A percentile compares a stretch with the other conserved stretches of the same genome.
Evolutionary conservation across 64 coral and sea anemone genomes (phyloP).

Genomic region (Catalaphyllia jardinei): DNA sequence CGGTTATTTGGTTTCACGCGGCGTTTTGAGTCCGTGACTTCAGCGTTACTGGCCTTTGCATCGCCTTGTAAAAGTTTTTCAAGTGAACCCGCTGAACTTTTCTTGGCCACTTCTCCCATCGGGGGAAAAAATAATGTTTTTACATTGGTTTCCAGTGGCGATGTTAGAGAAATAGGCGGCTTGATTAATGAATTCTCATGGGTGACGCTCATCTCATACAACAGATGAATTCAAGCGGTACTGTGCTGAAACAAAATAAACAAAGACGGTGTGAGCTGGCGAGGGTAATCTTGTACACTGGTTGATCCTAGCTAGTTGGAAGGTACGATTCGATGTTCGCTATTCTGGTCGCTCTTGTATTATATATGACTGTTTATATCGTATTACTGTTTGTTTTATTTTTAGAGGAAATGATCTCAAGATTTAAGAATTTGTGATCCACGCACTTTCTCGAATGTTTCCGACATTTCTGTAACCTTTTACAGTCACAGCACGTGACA

Average conservation of each 20-base stretch:
- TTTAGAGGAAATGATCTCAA: slow-evolving; percentile 7
- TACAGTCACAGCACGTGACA: background rate
- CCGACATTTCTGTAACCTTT: background rate
- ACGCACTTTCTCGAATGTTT: slow-evolving; percentile 17
- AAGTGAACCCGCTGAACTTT: background rate
- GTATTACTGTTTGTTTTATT: background rate
- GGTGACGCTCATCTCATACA: background rate
- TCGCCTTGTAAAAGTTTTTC: background rate
- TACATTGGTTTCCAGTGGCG: background rate
- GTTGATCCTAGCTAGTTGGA: background rate
- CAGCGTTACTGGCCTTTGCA: background rate
- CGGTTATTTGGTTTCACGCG: slow-evolving; percentile 10
- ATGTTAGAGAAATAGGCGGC: slow-evolving; percentile 15
- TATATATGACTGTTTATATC: background rate
- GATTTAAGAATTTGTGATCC: background rate
- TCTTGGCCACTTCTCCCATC: background rate
- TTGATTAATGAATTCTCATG: background rate
- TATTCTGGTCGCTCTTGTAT: background rate
- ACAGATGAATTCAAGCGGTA: background rate
- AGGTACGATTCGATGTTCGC: background rate
- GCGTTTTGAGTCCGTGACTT: background rate
- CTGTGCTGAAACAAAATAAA: background rate
- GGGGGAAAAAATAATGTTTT: slow-evolving; percentile 13
- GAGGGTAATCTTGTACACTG: too few species aligned
- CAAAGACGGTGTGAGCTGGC: background rate